These are phyloP conservation scores for Chirona hameri DNA, from an alignment of 2,888 invertebrate species.

Conservation along the genomic window DNA sequence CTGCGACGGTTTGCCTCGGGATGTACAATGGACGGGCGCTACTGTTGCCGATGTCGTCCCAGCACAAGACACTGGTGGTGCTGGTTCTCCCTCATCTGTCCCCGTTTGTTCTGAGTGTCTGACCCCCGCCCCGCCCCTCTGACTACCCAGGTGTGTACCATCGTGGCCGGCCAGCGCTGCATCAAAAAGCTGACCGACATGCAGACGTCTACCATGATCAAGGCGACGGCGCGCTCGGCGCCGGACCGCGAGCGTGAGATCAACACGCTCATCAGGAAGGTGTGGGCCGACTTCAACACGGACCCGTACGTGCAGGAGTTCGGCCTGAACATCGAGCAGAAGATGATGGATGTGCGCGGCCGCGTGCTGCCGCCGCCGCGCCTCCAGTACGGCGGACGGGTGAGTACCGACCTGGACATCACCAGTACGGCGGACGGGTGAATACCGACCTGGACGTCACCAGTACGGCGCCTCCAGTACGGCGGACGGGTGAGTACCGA, in stretches of 20 bases:
- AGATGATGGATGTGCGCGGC: conserved; percentile 99
- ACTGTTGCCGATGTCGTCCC: no score
- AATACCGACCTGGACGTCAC: no score
- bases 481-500: no score
- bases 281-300: conserved; percentile 89
- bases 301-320: conserved; percentile 99
- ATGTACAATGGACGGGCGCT: no score
- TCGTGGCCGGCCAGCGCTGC: conserved; percentile 98
- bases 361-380: conserved; percentile 97
- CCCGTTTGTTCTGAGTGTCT: no score
- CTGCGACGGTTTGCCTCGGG: no score
- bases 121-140: background rate
- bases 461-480: no score
- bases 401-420: conserved; percentile 53
- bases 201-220: conserved; percentile 99
- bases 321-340: conserved; percentile 94
- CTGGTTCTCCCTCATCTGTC: no score
- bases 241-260: conserved; percentile 96
- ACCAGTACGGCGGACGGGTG: background rate
- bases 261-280: conserved; percentile 88
- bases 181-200: conserved; percentile 99
- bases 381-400: conserved; percentile 96
- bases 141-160: conserved; percentile 78
- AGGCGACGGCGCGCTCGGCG: conserved; percentile 96
- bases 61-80: no score